These are phyloP conservation scores for Struthidea cinerea DNA, from an alignment of 2,113 vertebrate species.

Conservation along the genomic window DNA sequence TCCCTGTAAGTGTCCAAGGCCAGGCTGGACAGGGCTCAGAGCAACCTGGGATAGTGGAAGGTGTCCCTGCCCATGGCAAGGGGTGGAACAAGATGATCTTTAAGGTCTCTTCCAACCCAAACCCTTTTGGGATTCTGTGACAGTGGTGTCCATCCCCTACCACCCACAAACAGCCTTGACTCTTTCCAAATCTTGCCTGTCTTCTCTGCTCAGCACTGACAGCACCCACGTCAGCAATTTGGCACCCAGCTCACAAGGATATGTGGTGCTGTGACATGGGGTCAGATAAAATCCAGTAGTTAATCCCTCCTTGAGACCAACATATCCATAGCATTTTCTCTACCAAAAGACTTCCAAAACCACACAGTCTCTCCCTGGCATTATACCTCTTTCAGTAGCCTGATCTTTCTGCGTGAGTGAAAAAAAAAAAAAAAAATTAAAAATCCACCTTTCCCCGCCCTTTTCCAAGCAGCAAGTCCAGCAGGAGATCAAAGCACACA, in stretches of 20 bases:
- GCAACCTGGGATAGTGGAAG: not conserved
- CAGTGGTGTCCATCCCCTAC: not conserved
- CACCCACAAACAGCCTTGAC: too few relatives aligned
- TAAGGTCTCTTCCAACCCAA: not conserved
- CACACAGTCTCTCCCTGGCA: not conserved
- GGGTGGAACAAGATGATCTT: not conserved
- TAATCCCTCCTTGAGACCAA: not conserved
- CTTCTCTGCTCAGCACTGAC: not conserved
- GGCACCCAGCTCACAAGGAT: not conserved
- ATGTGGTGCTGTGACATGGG: not conserved
- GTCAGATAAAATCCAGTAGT: not conserved
- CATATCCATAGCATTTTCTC: not conserved
- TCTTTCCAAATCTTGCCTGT: not conserved
- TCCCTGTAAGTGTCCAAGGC: not conserved
- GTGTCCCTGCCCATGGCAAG: not conserved
- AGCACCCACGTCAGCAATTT: not conserved
- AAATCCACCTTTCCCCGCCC: not conserved
- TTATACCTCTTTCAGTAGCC: not conserved
- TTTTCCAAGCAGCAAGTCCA: not conserved
- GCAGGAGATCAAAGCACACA: slow-evolving; percentile 9
- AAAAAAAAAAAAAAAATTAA: not conserved
- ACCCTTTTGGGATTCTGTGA: not conserved
- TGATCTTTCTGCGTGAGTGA: not conserved
- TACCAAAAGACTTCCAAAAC: not conserved
- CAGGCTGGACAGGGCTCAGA: accelerated